phyloP scores from a whole-genome alignment of 2,888 invertebrate genomes.

The Nasonia oneida region DNA sequence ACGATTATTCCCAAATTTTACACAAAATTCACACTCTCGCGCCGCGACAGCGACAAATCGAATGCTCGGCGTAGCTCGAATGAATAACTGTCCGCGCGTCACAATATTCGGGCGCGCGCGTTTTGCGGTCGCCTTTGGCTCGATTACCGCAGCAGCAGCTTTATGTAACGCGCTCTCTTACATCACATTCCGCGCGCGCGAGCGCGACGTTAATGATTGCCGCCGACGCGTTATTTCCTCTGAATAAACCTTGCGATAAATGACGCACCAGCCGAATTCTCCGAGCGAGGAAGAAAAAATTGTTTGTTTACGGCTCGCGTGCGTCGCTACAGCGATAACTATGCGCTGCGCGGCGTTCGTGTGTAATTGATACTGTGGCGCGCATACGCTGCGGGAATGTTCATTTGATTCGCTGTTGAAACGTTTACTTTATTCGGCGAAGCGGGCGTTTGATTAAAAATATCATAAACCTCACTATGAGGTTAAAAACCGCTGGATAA shows the following conservation, averaged over 20 bases:
- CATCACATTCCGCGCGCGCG: constrained; percentile 56
- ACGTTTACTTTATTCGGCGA: background rate
- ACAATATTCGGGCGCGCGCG: constrained; percentile 32
- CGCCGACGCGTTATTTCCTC: constrained; percentile 49
- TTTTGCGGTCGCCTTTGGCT: constrained; percentile 42
- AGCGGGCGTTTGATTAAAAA: background rate
- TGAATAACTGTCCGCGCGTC: constrained; percentile 47
- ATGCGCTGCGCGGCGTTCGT: background rate
- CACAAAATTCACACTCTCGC: constrained; percentile 40
- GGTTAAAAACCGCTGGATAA: background rate
- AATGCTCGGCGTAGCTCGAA: constrained; percentile 54
- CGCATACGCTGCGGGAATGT: constrained; percentile 13
- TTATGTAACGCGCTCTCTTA: constrained; percentile 47
- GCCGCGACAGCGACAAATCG: constrained; percentile 56
- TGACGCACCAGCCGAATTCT: background rate
- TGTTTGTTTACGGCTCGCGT: constrained; percentile 33
- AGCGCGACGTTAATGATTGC: constrained; percentile 44
- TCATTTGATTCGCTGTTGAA: constrained; percentile 45
- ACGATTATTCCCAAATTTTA: constrained; percentile 51
- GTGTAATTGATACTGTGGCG: constrained; percentile 34
- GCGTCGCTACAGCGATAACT: background rate
- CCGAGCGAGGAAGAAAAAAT: constrained; percentile 16
- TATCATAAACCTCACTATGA: background rate
- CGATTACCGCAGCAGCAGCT: constrained; percentile 27
- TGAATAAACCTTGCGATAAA: constrained; percentile 55